Evolutionary conservation across 2,113 vertebrate genomes (phyloP).

Genomic region (Elephantulus edwardii): DNA sequence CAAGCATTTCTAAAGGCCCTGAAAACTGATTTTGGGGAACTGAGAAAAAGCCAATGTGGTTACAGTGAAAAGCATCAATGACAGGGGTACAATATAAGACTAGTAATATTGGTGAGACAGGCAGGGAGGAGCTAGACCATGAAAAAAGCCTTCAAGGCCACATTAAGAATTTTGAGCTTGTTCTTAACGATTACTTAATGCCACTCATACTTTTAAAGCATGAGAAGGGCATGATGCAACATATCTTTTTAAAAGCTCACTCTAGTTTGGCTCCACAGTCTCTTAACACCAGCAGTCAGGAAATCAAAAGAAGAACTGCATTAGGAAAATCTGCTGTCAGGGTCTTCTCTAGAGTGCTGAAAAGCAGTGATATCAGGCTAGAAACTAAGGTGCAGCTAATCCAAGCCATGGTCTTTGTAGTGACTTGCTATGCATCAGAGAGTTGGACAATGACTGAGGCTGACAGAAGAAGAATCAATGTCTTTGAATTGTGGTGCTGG

Average conservation of each 20-base stretch:
- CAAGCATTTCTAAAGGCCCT: background rate
- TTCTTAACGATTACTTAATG: slow-evolving; percentile 27
- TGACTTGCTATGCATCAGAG: too few relatives aligned
- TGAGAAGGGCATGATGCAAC: background rate
- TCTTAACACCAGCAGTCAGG: too few relatives aligned
- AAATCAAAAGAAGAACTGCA: too few relatives aligned
- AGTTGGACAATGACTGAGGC: too few relatives aligned
- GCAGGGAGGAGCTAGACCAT: background rate
- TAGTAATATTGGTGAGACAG: background rate
- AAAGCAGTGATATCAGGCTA: too few relatives aligned
- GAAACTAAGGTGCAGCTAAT: too few relatives aligned
- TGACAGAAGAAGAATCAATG: too few relatives aligned
- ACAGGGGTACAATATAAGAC: background rate
- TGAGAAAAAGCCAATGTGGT: background rate
- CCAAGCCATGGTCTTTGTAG: too few relatives aligned
- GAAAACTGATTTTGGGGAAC: background rate
- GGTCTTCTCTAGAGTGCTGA: too few relatives aligned
- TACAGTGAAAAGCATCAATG: background rate
- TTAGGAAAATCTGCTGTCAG: too few relatives aligned
- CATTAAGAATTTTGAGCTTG: background rate
- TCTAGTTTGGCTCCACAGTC: too few relatives aligned
- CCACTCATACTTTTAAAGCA: background rate
- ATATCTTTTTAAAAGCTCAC: slow-evolving; percentile 4
- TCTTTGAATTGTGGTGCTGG: too few relatives aligned
- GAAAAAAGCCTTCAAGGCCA: background rate